Base-by-base conservation (phyloP, 2,797 vertebrate species). In the Austrolebias charrua region DNA sequence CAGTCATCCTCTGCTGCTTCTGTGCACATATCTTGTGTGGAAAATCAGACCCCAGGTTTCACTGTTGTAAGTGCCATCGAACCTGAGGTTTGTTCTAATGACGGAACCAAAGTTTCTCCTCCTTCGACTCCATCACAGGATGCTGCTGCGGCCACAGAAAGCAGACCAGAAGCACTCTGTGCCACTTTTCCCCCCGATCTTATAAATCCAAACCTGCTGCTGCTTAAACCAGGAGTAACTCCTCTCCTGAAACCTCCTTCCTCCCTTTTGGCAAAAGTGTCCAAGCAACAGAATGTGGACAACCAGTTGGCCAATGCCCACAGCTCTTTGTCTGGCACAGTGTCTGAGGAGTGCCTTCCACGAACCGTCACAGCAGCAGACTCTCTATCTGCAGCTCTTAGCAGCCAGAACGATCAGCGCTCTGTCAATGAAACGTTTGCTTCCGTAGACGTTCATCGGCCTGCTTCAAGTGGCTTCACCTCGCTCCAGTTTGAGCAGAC, bases 261-360 rank as follows among this genome's bases (percentile, higher is more conserved):
- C 54, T 60, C 84, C 40, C 31, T 83, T 48, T 61, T 87, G 73
- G 62, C 75, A 49, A 71, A 76, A 47, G 66, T 83, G 76, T 82
- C 89, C 61, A 80, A 66, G 64, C 85, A 70, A 40, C 86, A 80
- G 70, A 87, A 69, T 64, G 75, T 64, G 15, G 43, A 71, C 24
- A 13, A 55, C 47, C 55, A 62, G 29, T 73, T 78, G 77, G 66
- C 75, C 61, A 81, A 66, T 65, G 74, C 75, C 61, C 76, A 76
- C 50, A 69, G 73, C 75, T 74, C 82, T 56, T 73, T 69, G 69
- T 66, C n/a, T n/a, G n/a, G n/a, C n/a, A n/a, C n/a, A n/a, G n/a
- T n/a, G n/a, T n/a, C 88, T 72, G 74, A 76, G 73, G 86, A 90
- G 87, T 91, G 91, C 92, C 91, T 91, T 91, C 75, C 88, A 65